Base-by-base conservation (phyloP, 2,797 vertebrate genomes). In the Tiaroga cobitis region DNA sequence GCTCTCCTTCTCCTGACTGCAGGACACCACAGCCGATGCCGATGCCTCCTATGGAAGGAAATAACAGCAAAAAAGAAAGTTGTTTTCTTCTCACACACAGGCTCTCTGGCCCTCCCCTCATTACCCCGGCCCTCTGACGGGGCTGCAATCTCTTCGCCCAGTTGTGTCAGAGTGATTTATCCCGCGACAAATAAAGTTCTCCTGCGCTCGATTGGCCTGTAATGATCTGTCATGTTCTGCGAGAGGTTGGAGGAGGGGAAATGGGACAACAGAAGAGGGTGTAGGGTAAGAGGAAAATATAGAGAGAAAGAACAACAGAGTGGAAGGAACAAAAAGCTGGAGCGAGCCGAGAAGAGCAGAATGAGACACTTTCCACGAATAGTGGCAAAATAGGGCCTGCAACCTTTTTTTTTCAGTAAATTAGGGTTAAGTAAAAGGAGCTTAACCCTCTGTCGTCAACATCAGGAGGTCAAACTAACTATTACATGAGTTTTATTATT, bases 1-100 rank as follows among this genome's bases (percentile, higher is more conserved):
- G 56, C 90, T 94, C 37, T 97, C 97, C 80, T 95, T 97, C 91
- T 98, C 97, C 89, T 97, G 96, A 94, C 93, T 97, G 90, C 96
- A 96, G 5, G 95, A 94, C 92, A 96, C 97, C 85, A 96, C 93
- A 6, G 94, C 92, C 32, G 94, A 92, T 0, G 90, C 81, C 15
- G 92, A 83, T 43, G 89, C 90, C 87, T 97, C 96, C 97, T 98
- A 87, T 51, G 88, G 78, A 61, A 43, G n/a, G 72, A 78, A 39
- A 86, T 32, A 41, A 85, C 43, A 83, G 32, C 61, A 70, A 65
- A 41, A 67, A 39, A 80, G 34, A 61, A 51, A 19, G 51, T 59
- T 43, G 80, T 63, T 75, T 68, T 76, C 79, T 34, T 68, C 72
- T 8, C 21, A 19, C 24, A 69, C 15, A 13, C 24, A 69, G n/a